A percentile compares a stretch with the other conserved stretches of the same genome.
These are phyloP conservation scores for Notoglanidium macrostoma DNA, from an alignment of 2,797 vertebrate genomes.

Conservation along the genomic window DNA sequence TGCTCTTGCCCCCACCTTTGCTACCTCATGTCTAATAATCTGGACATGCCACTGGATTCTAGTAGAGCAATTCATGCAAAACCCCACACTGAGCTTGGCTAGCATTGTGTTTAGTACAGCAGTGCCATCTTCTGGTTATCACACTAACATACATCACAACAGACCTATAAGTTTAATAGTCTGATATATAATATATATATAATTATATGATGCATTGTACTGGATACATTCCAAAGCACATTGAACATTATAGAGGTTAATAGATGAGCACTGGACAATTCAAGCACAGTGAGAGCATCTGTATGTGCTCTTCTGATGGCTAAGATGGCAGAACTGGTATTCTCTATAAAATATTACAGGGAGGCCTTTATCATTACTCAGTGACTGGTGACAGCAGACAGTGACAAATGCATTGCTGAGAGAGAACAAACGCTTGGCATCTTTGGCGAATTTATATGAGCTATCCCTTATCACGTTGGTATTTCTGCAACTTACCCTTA, in stretches of 20 bases:
- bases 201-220: no score
- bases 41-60: not conserved
- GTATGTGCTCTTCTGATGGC: not conserved
- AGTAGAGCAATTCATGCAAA: slow-evolving; percentile 13
- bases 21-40: not conserved
- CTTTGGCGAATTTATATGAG: slow-evolving; percentile 41
- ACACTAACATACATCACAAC: slow-evolving; percentile 36
- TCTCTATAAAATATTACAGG: not conserved
- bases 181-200: not conserved
- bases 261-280: not conserved
- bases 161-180: not conserved
- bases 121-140: slow-evolving; percentile 73
- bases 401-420: slow-evolving; percentile 30
- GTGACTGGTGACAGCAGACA: slow-evolving; percentile 24
- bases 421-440: slow-evolving; percentile 48
- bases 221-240: not conserved
- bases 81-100: slow-evolving; percentile 50
- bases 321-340: not conserved
- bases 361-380: not conserved
- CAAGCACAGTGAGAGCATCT: not conserved
- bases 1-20: not conserved
- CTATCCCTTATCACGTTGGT: slow-evolving; percentile 41
- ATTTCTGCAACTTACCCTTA: slow-evolving; percentile 43
- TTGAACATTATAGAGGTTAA: not conserved
- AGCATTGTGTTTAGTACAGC: slow-evolving; percentile 59